Base-by-base conservation (phyloP, 1,140 invertebrate species). In the Agraylea sexmaculata region DNA sequence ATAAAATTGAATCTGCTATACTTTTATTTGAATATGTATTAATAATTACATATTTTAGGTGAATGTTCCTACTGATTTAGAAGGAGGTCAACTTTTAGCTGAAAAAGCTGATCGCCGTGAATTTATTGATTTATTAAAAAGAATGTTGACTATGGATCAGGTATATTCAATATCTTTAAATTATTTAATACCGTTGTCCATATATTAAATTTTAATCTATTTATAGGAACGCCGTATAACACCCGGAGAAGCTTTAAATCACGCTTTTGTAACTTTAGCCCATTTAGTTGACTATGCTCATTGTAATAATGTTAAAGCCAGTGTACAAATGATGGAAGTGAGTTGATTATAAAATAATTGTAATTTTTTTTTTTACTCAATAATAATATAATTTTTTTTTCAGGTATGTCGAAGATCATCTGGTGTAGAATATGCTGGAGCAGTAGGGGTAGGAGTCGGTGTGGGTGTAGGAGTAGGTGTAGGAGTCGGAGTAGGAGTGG, bases 71-170 rank as follows among this genome's bases (percentile, higher is more conserved):
- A 94, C 88, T 5, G 91, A 97, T 68, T 68, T 97, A 40, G 92
- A 96, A 65, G 90, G 92, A 3, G 86, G 87, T 45, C 91, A 98
- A 59, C 66, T 97, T 25, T 66, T 95, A 49, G 91, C 90, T 0
- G 94, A 98, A 60, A 97, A 97, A 60, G 86, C 88, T 6, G 93
- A 98, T 60, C 70, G 94, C 32, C 72, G 89, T 50, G 92, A 97
- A 60, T 97, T 97, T 53, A 95, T 98, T 55, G 92, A 97, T 66
- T 73, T 97, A 43, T 66, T 98, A 10, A 97, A 97, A 66, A 74
- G 89, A 52, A 97, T 97, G 93, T 70, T 98, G 34, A 96, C 92
- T 11, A 87, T 97, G 74, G 93, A 98, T 70, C 92, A 95, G 73
- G 81, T 82, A 4, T 10, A 16, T 7, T 3, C 19, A 32, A 32